Conservation (phyloP, 2,888 invertebrate genomes). For the Mythimna vitellina region DNA sequence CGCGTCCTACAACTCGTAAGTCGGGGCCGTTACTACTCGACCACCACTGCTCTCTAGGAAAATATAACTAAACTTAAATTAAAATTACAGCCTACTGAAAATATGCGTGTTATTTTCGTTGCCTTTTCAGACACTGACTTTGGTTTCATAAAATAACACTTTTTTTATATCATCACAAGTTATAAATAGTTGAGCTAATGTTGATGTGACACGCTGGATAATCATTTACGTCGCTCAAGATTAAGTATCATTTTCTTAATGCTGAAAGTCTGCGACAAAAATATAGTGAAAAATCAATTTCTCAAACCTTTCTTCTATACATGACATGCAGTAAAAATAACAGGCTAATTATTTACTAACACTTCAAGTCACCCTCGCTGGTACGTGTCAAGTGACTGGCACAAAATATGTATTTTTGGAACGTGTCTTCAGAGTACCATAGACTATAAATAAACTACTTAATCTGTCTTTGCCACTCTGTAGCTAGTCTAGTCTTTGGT, state of each 20-base stretch:
- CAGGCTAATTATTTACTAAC: background rate
- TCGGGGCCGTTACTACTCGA: too few relatives aligned
- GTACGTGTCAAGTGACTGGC: constrained; percentile 24
- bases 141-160: too few relatives aligned
- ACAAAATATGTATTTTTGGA: constrained; percentile 26
- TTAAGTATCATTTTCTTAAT: background rate
- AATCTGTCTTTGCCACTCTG: constrained; percentile 18
- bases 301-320: background rate
- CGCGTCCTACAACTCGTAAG: too few relatives aligned
- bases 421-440: background rate
- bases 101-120: too few relatives aligned
- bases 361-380: background rate
- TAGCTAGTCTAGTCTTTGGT: background rate
- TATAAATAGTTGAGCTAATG: background rate
- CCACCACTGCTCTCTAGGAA: too few relatives aligned
- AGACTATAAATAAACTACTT: constrained; percentile 30
- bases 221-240: background rate
- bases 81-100: too few relatives aligned
- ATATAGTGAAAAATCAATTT: background rate
- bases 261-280: background rate
- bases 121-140: too few relatives aligned
- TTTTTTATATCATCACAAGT: too few relatives aligned
- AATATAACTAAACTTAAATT: too few relatives aligned
- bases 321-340: background rate
- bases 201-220: background rate